phyloP scores from a whole-genome alignment of 2,113 vertebrate species.

The Corythornis vintsioides region DNA sequence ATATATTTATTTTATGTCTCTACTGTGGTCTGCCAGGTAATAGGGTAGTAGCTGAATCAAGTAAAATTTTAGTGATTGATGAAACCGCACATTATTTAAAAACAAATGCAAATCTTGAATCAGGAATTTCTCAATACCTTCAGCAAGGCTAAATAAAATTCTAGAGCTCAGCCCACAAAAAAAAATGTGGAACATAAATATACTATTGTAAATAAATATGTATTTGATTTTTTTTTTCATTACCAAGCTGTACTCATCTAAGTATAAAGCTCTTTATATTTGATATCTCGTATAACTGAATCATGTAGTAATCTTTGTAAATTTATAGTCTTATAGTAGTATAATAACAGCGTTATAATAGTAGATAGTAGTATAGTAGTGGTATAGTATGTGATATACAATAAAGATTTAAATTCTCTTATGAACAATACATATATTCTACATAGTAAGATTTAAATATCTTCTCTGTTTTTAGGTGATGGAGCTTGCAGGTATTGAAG shows the following conservation, averaged over 20 bases:
- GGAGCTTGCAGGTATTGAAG: constrained; percentile 90
- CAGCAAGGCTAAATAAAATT: not conserved
- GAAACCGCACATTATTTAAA: not conserved
- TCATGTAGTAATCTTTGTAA: not conserved
- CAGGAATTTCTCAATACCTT: not conserved
- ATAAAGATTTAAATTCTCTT: not conserved
- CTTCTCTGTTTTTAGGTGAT: constrained; percentile 80
- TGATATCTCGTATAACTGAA: not conserved
- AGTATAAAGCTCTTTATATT: not conserved
- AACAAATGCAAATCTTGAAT: not conserved
- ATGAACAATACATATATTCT: not conserved
- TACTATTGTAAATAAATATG: not conserved
- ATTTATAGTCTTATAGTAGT: not conserved
- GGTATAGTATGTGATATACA: not conserved
- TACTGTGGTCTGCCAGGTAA: not conserved
- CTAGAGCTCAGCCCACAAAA: not conserved
- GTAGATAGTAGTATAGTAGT: not conserved
- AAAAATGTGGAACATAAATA: not conserved
- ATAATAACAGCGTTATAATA: too few relatives aligned
- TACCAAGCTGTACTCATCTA: not conserved
- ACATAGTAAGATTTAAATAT: not conserved
- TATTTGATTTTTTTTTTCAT: not conserved
- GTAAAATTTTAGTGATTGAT: not conserved
- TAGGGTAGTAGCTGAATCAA: not conserved
- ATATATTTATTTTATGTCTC: not conserved